Evolutionary conservation across 1,140 invertebrate species (phyloP), one percentile per base, ranked within the genome.

Genomic region (Cyclargus thomasi): DNA sequence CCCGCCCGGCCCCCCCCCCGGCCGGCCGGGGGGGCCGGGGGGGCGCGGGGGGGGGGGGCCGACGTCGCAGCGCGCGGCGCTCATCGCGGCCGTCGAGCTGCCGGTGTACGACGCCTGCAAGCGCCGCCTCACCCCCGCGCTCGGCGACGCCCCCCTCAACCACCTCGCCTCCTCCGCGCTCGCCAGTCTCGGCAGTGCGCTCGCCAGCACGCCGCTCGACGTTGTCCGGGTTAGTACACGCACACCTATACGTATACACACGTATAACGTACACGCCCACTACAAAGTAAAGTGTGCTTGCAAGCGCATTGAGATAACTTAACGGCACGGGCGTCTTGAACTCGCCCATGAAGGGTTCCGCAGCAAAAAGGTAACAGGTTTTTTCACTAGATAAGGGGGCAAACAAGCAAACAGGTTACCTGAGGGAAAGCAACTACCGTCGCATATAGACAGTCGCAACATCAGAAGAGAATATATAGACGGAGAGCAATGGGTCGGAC

Each of bases 121-220:
- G 91, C 93, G 94, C 76, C 93, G 95, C 75, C 92, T 98, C 65
- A 93, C 95, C 78, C 91, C 90, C 18, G 69, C 93, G 22, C 91
- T 97, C 75, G 96, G 95, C 6, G 96, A 98, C 91, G 94, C 93
- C 76, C 92, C 96, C 62, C 90, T 92, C 35, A 98, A 97, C 93
- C 97, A 98, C 93, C 95, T 98, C 84, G 90, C 95, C 94, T 97
- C 96, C 72, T 98, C 97, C 93, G 94, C 96, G 81, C 93, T 97
- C 80, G 97, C 98, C 69, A 98, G 97, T 86, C 92, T 99, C 72
- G 95, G 97, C 71, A 98, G 97, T 86, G 97, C 97, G 55, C 92
- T 98, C 70, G 96, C 97, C 71, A 98, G 97, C 63, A 98, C 97
- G 21, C 98, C 98, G 63, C 95, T 99, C 71, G 98, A 99, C 92